Conservation (phyloP, 2,888 invertebrate species). For the Drymonia ruficornis region DNA sequence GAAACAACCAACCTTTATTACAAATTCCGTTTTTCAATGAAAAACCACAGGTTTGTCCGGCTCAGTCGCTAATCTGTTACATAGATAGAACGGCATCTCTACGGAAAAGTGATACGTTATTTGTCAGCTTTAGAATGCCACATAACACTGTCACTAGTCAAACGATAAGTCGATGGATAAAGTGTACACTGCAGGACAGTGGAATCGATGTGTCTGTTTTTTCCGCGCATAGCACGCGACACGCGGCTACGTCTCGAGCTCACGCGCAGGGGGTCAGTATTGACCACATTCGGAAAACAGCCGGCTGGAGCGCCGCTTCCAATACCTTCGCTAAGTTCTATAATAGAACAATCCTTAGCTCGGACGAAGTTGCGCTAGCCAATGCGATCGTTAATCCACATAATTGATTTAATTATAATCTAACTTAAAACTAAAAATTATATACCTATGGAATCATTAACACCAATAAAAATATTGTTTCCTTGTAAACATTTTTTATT, state of each 20-base stretch:
- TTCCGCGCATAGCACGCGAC: neutral
- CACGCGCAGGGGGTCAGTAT: neutral
- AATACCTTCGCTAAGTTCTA: constrained; percentile 3
- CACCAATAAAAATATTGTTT: too few species aligned
- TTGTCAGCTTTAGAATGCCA: constrained; percentile 1
- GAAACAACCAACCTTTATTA: too few species aligned
- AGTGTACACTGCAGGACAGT: neutral
- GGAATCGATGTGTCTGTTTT: neutral
- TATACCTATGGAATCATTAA: too few species aligned
- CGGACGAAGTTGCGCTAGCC: too few species aligned
- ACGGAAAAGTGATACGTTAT: neutral
- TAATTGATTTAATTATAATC: too few species aligned
- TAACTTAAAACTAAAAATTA: constrained; percentile 8
- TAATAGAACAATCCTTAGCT: neutral
- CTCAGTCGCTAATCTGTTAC: neutral
- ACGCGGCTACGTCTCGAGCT: neutral
- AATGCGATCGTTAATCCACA: too few species aligned
- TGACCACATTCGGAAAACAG: neutral
- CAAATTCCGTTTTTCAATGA: neutral
- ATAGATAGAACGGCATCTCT: neutral
- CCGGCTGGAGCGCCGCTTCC: constrained; percentile 3
- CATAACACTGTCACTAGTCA: neutral
- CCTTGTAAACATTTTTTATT: too few species aligned
- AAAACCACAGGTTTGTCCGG: neutral
- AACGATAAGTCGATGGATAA: constrained; percentile 5